Base-by-base conservation (phyloP, 2,113 vertebrate species). In the Octodon degus region DNA sequence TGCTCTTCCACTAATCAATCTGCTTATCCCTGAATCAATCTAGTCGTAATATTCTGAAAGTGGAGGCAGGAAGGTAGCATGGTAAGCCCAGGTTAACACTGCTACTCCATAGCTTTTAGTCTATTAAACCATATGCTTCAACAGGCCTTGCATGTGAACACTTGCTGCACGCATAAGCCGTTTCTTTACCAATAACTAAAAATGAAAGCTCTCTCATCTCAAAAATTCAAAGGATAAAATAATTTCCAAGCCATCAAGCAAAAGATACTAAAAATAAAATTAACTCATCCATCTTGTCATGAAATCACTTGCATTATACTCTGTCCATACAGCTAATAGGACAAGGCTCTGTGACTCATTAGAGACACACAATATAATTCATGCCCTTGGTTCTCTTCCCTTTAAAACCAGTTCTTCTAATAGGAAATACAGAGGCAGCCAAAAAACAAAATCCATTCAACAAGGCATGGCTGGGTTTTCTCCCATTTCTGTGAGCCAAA, bases 391-490 rank as follows among this genome's bases (percentile, higher is more conserved):
- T 82, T 96, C 82, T 83, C 65, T 14, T 92, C 88, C 97, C 93
- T 94, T 93, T 0, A 90, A 85, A 89, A 65, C 47, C 30, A 47
- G 58, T 92, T 97, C 95, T 96, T 89, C 40, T 89, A 89, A 94
- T 62, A 97, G 37, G n/a, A 97, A 72, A 65, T 72, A 85, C 1
- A 63, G 63, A 93, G 17, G 47, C 77, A 93, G 43, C 81, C 62
- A 96, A 94, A 95, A 92, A 97, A 97, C 76, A 95, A 81, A 13
- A 97, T 87, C 80, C 30, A 79, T 32, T 96, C 80, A 94, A 95
- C 89, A 97, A 90, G 84, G 72, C 86, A 77, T 95, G 76, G 37
- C 25, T 97, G 88, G 81, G 80, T 86, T 96, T 65, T 76, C 40
- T 92, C 68, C 65, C 86, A 96, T 65, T 81, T 55, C 63, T 77